phyloP scores from a whole-genome alignment of 92 coral and sea anemone species.

The Chrysogorgia sp. region DNA sequence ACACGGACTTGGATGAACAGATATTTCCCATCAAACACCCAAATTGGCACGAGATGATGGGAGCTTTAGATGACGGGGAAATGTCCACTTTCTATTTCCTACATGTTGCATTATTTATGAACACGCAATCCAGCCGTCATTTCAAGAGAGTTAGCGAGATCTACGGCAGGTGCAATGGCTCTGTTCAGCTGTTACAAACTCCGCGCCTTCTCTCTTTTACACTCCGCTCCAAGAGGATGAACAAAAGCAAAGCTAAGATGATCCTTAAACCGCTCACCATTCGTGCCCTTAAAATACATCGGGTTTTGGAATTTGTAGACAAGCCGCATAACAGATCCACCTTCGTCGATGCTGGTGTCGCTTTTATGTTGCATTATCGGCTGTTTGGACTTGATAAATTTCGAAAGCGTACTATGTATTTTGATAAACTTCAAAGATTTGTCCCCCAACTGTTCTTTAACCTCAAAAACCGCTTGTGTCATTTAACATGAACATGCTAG shows the following conservation, averaged over 20 bases:
- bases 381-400: not conserved
- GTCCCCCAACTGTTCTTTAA: not conserved
- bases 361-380: not conserved
- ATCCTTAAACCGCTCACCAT: not conserved
- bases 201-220: not conserved
- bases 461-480: slow-evolving; percentile 1
- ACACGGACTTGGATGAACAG: not conserved
- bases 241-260: not conserved
- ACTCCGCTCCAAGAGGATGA: not conserved
- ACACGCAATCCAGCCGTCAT: not conserved
- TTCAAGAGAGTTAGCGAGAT: not conserved
- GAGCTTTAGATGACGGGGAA: not conserved
- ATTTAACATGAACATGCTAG: not conserved
- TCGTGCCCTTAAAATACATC: not conserved
- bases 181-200: not conserved
- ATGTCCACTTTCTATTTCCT: not conserved
- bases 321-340: not conserved
- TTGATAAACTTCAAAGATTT: not conserved
- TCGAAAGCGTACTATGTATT: not conserved
- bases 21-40: not conserved
- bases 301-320: not conserved
- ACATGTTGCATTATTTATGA: not conserved
- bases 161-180: not conserved
- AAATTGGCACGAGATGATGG: not conserved
- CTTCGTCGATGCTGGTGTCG: not conserved